Percentiles rank a stretch among this genome's conserved stretches.
phyloP scores from a whole-genome alignment of 2,797 vertebrate species.

The Poecile montanus region DNA sequence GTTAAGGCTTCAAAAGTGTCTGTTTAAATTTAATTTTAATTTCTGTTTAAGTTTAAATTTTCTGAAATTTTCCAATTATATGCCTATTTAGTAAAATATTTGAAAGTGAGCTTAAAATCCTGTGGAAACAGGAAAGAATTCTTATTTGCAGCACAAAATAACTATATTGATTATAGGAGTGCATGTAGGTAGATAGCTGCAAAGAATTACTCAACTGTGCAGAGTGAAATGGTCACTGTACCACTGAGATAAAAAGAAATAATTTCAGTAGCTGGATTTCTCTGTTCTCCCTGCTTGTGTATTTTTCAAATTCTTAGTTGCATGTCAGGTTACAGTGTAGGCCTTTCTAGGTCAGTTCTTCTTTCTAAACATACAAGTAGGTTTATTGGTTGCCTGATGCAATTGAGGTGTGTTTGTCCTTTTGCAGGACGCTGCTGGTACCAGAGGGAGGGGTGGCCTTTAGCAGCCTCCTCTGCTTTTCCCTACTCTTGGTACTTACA shows the following conservation, averaged over 20 bases:
- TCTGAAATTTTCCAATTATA: background rate
- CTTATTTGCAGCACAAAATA: background rate
- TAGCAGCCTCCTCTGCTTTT: background rate
- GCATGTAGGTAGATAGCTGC: background rate
- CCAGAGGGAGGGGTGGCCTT: background rate
- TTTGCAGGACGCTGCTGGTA: background rate
- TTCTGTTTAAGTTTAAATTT: background rate
- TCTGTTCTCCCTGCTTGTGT: background rate
- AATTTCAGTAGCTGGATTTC: background rate
- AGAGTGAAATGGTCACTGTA: background rate
- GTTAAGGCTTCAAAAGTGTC: background rate
- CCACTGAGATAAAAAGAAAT: background rate
- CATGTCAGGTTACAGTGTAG: background rate
- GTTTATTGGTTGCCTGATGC: background rate
- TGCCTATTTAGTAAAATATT: background rate
- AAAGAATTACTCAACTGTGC: background rate
- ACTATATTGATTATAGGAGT: background rate
- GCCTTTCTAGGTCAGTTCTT: background rate
- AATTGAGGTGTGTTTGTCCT: background rate
- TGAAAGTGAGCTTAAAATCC: background rate
- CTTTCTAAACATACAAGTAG: background rate
- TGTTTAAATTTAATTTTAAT: background rate
- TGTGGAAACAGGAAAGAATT: background rate
- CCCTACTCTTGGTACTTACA: background rate
- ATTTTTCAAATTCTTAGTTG: background rate